Base-by-base conservation (phyloP, 2,888 invertebrate species). In the Alitta virens region DNA sequence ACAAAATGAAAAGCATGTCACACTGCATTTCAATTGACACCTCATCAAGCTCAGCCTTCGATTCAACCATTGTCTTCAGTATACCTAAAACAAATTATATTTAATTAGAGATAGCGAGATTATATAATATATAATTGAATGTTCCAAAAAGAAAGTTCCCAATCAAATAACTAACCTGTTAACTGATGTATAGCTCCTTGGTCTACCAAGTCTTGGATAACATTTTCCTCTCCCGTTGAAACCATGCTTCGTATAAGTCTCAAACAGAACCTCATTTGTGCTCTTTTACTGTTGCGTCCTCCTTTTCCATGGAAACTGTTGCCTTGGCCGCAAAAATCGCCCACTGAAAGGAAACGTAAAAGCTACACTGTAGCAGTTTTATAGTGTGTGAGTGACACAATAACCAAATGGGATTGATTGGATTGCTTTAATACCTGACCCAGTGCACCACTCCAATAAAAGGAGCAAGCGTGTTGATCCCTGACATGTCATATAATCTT, bases 11-110 rank as follows among this genome's bases (percentile, higher is more conserved):
- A 43, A 82, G 72, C 73, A 80, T 80, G 68, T 81, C 80, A n/a
- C 77, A 74, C 74, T 81, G 80, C 78, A 81, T 81, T 72, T 82
- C 81, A 16, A 81, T 73, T 63, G 80, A 79, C 12, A 81, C 71
- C 5, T 75, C 68, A 68, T 77, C 78, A 67, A 42, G 77, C 73
- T 63, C 33, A 21, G 24, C 16, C 51, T 21, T n/a, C 21, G n/a
- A 21, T 21, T 40, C 33, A 38, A 27, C 55, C 54, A 65, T 50
- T 3, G 49, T 24, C 14, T 42, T 2, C 52, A 66, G 50, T n/a
- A 66, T 64, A 3, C 56, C 64, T 66, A 33, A 38, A 21, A 33
- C 52, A 21, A 26, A 16, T n/a, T n/a, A n/a, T n/a, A n/a, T n/a
- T n/a, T n/a, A n/a, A n/a, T n/a, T n/a, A n/a, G n/a, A n/a, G n/a